Evolutionary conservation across 1,140 invertebrate genomes (phyloP).

Genomic region (Eumaeus atala): DNA sequence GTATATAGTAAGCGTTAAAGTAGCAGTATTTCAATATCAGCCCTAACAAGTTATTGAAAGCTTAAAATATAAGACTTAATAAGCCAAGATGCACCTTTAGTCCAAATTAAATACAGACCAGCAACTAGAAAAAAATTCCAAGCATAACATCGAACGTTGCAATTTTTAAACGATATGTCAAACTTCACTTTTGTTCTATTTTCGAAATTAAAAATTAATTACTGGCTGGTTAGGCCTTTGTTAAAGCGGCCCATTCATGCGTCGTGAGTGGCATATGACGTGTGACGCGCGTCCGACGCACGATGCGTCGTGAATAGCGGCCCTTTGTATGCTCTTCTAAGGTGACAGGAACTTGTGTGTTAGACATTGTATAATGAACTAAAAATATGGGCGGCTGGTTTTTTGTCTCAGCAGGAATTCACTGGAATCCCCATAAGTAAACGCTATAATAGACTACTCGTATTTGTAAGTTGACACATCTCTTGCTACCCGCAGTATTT

Average conservation of each 20-base stretch:
- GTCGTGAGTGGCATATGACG: conserved; percentile 20
- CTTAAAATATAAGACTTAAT: too few species aligned
- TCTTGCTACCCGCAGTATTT: neutral
- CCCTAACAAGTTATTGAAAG: too few species aligned
- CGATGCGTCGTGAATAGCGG: conserved; percentile 30
- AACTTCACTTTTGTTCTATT: conserved; percentile 7
- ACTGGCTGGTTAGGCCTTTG: conserved; percentile 16
- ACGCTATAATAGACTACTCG: conserved; percentile 1
- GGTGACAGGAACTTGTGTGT: conserved; percentile 30
- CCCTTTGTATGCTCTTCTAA: conserved; percentile 23
- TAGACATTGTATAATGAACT: conserved; percentile 25
- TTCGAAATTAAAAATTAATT: conserved; percentile 17
- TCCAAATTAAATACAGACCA: too few species aligned
- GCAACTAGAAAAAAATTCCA: too few species aligned
- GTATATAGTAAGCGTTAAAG: too few species aligned
- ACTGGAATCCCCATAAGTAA: conserved; percentile 2
- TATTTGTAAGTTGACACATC: neutral
- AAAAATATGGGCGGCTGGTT: conserved; percentile 4
- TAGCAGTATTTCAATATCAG: too few species aligned
- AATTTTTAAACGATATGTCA: conserved; percentile 7
- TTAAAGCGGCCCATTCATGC: conserved; percentile 10
- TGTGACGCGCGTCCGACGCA: conserved; percentile 25
- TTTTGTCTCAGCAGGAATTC: conserved; percentile 3
- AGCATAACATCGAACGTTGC: neutral
- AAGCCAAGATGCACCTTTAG: too few species aligned